These are phyloP conservation scores for Hyla sarda DNA, from an alignment of 2,113 vertebrate genomes.

Conservation along the genomic window DNA sequence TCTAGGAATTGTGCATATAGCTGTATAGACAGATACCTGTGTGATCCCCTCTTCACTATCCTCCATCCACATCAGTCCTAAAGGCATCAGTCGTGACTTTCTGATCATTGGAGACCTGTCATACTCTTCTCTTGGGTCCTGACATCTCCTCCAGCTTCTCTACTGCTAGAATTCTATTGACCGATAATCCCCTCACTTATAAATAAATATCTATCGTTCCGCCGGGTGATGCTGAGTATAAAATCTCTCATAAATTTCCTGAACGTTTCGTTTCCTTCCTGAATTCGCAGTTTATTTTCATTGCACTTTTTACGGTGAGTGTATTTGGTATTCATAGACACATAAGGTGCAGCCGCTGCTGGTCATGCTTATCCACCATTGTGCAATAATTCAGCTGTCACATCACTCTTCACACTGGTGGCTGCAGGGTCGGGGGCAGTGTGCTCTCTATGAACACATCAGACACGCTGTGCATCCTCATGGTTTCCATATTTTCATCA, in stretches of 20 bases:
- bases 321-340: constrained; percentile 11
- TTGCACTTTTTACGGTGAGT: neutral
- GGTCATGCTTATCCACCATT: neutral
- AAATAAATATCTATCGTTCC: constrained; percentile 29
- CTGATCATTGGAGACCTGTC: no score
- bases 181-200: neutral
- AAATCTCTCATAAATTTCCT: constrained; percentile 26
- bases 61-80: no score
- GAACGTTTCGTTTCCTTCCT: neutral
- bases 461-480: neutral
- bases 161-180: neutral
- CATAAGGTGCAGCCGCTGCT: neutral
- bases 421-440: no score
- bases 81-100: no score
- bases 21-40: no score
- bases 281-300: constrained; percentile 4
- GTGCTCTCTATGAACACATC: neutral
- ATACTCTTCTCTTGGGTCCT: no score
- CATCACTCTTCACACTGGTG: neutral
- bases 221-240: neutral
- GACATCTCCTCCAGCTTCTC: neutral
- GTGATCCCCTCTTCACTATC: no score
- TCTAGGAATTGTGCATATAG: no score
- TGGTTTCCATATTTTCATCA: neutral
- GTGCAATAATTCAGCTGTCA: neutral